Percentiles rank a stretch among this genome's conserved stretches.
Conservation (phyloP, 2,888 invertebrate genomes). For the Papilio gigon region DNA sequence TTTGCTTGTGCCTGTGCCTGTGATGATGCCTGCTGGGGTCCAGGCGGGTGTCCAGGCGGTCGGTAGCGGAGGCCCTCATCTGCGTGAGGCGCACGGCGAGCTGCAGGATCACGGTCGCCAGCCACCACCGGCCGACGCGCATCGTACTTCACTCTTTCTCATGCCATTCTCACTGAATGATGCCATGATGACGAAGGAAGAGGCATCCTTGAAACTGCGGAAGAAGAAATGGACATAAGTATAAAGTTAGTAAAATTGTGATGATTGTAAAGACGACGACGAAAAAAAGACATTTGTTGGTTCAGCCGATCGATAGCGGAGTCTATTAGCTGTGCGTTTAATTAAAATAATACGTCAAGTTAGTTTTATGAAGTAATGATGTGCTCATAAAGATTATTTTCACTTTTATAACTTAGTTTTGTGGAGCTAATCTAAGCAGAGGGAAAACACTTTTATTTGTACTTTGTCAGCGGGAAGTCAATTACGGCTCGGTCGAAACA, state of each 20-base stretch:
- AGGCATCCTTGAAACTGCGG: constrained; percentile 68
- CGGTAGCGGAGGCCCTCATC: constrained; percentile 59
- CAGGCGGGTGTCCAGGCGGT: constrained; percentile 50
- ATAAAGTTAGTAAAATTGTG: neutral
- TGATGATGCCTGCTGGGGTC: constrained; percentile 64
- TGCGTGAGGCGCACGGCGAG: constrained; percentile 61
- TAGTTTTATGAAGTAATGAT: neutral
- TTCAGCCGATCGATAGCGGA: too few relatives aligned
- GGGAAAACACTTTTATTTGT: neutral
- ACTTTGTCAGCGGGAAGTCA: neutral
- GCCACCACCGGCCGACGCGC: constrained; percentile 68
- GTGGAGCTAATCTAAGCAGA: neutral
- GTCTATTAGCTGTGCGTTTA: too few relatives aligned
- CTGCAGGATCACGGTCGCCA: constrained; percentile 65
- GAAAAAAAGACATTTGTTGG: too few relatives aligned
- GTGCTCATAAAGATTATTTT: neutral
- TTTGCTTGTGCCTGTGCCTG: constrained; percentile 68
- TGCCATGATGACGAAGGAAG: constrained; percentile 59
- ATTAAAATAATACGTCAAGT: neutral
- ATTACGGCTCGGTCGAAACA: neutral
- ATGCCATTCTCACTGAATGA: constrained; percentile 63
- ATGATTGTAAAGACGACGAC: too few relatives aligned
- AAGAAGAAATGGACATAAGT: constrained; percentile 51
- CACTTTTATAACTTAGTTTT: neutral
- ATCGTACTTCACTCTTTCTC: constrained; percentile 64